Base-by-base conservation (phyloP, 35 echinoderm and acorn worm species). In the Diadema setosum region DNA sequence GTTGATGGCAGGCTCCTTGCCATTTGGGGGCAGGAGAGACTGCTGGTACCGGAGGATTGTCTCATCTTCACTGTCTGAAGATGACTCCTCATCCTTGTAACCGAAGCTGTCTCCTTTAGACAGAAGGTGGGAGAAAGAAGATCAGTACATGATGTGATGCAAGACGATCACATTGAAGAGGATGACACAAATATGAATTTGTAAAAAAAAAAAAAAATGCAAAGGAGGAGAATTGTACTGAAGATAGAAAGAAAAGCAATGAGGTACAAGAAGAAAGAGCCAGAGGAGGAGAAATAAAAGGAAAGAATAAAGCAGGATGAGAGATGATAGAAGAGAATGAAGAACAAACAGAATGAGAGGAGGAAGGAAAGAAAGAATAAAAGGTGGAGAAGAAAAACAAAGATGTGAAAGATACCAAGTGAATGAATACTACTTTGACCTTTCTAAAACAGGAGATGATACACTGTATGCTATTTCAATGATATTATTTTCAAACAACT, bases 31-130 rank as follows among this genome's bases (percentile, higher is more conserved):
- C 36, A 70, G 58, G 37, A 92, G 21, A 9, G 75, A 92, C 34
- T 92, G 90, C 26, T 92, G 83, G 57, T 92, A 92, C 24, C 84
- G 74, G 27, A 92, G 57, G 18, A 92, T 56, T 21, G 85, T 85
- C 90, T 92, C 90, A 86, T 92, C 58, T 30, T 92, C 90, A 67
- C 90, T 92, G 84, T 92, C 90, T 20, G 90, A 92, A 42, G 90
- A 92, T 8, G 90, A 92, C 29, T 81, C 83, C 45, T 92, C 90
- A 24, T 92, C 74, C 46, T 90, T 80, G 57, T 92, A 92, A 31
- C 90, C 90, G 49, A 87, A 92, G 60, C 90, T 92, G 42, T 86
- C 83, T 32, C 70, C 90, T 92, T 32, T 4, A 46, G 42, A 34
- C n/a, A 49, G 41, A n/a, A 64, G 34, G 31, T 32, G 42, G 8